A percentile compares a stretch with the other conserved stretches of the same genome.
These are phyloP conservation scores for Chrysoperla carnea DNA, from an alignment of 1,140 invertebrate genomes.

Conservation along the genomic window DNA sequence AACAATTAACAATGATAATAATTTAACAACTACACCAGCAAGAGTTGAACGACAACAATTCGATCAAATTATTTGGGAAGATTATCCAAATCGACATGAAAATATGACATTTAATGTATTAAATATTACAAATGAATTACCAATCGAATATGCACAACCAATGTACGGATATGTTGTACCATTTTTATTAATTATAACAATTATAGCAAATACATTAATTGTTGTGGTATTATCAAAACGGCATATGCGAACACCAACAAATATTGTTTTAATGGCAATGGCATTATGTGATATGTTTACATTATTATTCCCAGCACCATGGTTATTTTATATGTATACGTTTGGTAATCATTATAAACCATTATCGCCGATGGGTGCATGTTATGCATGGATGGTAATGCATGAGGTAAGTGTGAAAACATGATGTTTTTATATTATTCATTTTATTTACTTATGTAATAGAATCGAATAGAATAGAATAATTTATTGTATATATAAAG, in stretches of 20 bases:
- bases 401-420: slow-evolving; percentile 41
- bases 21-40: too few species aligned
- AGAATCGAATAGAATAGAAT: too few species aligned
- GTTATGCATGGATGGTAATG: slow-evolving; percentile 62
- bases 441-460: too few species aligned
- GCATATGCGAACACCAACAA: slow-evolving; percentile 71
- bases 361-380: slow-evolving; percentile 48
- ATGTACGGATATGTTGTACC: slow-evolving; percentile 68
- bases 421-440: too few species aligned
- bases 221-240: slow-evolving; percentile 56
- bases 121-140: slow-evolving; percentile 44
- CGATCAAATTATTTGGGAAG: too few species aligned
- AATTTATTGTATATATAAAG: too few species aligned
- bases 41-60: too few species aligned
- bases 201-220: slow-evolving; percentile 80
- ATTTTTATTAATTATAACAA: slow-evolving; percentile 68
- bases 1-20: too few species aligned
- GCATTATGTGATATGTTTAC: slow-evolving; percentile 87
- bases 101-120: slow-evolving; percentile 13
- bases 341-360: slow-evolving; percentile 70
- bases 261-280: slow-evolving; percentile 75
- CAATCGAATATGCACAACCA: slow-evolving; percentile 45
- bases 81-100: neutral
- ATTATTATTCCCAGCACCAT: slow-evolving; percentile 70
- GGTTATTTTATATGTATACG: slow-evolving; percentile 80